Conservation (phyloP, 2,113 vertebrate species). For the Gobio gobio region DNA sequence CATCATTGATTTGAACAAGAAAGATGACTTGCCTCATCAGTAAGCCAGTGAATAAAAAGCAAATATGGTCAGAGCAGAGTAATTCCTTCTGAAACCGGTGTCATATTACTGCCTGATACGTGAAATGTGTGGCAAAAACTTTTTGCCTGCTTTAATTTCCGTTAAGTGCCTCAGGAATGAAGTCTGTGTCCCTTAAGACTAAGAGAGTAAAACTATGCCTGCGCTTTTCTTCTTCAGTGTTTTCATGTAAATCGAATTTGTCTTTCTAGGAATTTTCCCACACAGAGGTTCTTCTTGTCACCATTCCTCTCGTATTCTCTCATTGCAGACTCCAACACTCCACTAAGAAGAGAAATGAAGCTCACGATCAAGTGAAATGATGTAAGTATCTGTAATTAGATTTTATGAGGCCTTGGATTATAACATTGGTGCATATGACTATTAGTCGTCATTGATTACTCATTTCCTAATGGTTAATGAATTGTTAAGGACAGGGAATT, state of each 20-base stretch:
- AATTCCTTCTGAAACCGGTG: not conserved
- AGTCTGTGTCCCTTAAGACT: not conserved
- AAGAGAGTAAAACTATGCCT: not conserved
- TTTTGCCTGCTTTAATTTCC: conserved; percentile 10
- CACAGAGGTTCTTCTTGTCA: conserved; percentile 14
- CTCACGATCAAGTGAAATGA: conserved; percentile 55
- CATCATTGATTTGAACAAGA: not conserved
- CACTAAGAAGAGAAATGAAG: conserved; percentile 59
- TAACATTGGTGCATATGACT: not conserved
- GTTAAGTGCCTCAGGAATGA: conserved; percentile 16
- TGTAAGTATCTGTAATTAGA: conserved; percentile 64
- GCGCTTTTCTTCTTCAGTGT: not conserved
- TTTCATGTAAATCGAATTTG: not conserved
- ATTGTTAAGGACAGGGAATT: not conserved
- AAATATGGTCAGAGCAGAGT: conserved; percentile 1
- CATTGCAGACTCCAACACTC: conserved; percentile 53
- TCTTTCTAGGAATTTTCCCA: not conserved
- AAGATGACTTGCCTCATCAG: conserved; percentile 2
- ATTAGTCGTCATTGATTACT: not conserved
- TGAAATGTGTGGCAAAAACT: not conserved
- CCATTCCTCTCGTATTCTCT: not conserved
- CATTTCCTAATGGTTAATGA: not conserved
- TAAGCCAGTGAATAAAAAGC: not conserved
- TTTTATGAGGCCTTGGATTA: not conserved
- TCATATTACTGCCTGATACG: conserved; percentile 1